These are phyloP conservation scores for Frieseomelitta varia DNA, from an alignment of 1,140 invertebrate genomes.

Conservation along the genomic window DNA sequence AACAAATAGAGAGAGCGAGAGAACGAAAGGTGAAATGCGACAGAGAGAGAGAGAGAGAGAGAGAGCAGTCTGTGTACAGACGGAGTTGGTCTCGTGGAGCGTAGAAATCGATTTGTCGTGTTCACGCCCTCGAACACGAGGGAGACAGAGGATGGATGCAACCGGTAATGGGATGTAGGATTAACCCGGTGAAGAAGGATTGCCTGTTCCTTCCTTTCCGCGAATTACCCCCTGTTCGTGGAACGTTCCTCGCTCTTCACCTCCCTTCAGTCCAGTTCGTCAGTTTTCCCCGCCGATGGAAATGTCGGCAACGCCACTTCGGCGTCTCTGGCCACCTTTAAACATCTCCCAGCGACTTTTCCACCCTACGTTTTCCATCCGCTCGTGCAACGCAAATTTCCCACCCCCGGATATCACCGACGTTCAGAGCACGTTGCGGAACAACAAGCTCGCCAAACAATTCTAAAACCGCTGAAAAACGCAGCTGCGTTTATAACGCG, in stretches of 20 bases:
- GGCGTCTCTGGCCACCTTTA: not conserved
- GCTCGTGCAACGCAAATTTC: not conserved
- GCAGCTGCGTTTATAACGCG: not conserved
- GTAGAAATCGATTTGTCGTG: slow-evolving; percentile 47
- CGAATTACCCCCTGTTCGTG: slow-evolving; percentile 16
- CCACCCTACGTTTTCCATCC: not conserved
- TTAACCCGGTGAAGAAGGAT: slow-evolving; percentile 34
- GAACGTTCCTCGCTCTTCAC: not conserved
- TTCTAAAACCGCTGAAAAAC: no score
- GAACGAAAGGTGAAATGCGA: no score
- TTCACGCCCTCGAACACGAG: slow-evolving; percentile 30
- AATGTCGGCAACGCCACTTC: not conserved
- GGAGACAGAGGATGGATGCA: slow-evolving; percentile 23
- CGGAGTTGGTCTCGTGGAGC: slow-evolving; percentile 1
- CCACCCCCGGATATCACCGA: not conserved
- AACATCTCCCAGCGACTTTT: slow-evolving; percentile 3
- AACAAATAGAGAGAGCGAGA: not conserved
- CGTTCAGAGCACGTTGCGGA: not conserved
- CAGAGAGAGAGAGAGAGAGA: not conserved
- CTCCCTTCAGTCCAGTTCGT: not conserved
- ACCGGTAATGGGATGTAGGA: slow-evolving; percentile 37
- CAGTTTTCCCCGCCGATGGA: not conserved
- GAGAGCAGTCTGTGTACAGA: slow-evolving; percentile 13
- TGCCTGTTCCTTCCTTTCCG: not conserved
- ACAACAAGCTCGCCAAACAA: not conserved